Conservation (phyloP, 2,797 vertebrate species). For the Botia kubotai region DNA sequence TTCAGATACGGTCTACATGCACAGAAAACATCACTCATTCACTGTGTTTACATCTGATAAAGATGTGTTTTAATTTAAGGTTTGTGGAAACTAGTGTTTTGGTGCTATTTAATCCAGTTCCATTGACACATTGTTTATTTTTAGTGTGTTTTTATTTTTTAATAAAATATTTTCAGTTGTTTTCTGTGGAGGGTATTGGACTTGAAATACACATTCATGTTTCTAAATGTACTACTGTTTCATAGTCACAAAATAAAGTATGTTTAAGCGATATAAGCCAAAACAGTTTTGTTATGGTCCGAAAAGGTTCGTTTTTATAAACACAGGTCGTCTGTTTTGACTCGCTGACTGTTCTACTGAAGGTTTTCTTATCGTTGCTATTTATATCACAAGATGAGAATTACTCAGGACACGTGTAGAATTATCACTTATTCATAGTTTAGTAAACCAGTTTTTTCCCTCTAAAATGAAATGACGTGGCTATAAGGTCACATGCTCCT, state of each 20-base stretch:
- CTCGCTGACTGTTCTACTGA: not conserved
- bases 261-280: slow-evolving; percentile 10
- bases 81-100: slow-evolving; percentile 11
- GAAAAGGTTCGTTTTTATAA: not conserved
- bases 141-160: not conserved
- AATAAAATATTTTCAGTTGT: not conserved
- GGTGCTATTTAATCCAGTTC: slow-evolving; percentile 2
- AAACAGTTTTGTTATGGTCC: not conserved
- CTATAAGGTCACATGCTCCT: too few species aligned
- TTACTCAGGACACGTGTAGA: too few species aligned
- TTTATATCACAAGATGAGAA: not conserved
- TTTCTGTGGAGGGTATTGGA: not conserved
- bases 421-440: too few species aligned
- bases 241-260: not conserved
- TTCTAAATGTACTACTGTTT: slow-evolving; percentile 33
- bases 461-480: too few species aligned
- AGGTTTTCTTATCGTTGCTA: not conserved
- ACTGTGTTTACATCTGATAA: slow-evolving; percentile 7
- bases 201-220: slow-evolving; percentile 5
- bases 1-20: slow-evolving; percentile 7
- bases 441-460: too few species aligned
- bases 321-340: not conserved
- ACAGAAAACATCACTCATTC: slow-evolving; percentile 23
- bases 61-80: not conserved
- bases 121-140: not conserved